These are phyloP conservation scores for Aptenodytes forsteri DNA, from an alignment of 2,113 vertebrate genomes.

Conservation along the genomic window DNA sequence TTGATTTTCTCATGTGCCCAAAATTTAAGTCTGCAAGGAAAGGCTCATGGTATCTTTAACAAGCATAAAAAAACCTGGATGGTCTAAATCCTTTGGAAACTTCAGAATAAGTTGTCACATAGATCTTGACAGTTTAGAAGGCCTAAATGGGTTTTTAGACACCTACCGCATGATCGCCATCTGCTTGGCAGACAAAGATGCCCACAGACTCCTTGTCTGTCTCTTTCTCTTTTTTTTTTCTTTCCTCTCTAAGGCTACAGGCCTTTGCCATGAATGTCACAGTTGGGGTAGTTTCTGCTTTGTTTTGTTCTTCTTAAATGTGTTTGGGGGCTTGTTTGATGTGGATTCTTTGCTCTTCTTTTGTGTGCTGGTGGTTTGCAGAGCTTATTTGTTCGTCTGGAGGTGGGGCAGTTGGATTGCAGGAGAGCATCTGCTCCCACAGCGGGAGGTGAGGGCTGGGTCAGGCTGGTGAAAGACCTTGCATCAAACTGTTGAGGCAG, in stretches of 20 bases:
- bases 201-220: background rate
- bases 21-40: background rate
- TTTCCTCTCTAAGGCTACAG: background rate
- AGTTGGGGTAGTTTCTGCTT: background rate
- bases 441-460: fast-evolving
- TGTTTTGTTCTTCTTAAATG: background rate
- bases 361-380: background rate
- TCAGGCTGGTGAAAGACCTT: background rate
- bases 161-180: background rate
- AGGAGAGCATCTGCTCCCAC: background rate
- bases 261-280: background rate
- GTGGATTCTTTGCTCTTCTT: background rate
- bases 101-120: background rate
- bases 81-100: background rate
- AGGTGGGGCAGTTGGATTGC: background rate
- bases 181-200: background rate
- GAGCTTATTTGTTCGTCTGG: background rate
- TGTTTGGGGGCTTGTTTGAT: background rate
- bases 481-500: background rate
- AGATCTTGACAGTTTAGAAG: background rate
- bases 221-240: background rate
- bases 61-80: background rate
- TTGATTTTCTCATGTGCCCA: background rate
- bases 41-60: background rate
- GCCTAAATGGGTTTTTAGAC: background rate